Base-by-base conservation (phyloP, 2,113 vertebrate genomes). In the Chaetodon auriga region DNA sequence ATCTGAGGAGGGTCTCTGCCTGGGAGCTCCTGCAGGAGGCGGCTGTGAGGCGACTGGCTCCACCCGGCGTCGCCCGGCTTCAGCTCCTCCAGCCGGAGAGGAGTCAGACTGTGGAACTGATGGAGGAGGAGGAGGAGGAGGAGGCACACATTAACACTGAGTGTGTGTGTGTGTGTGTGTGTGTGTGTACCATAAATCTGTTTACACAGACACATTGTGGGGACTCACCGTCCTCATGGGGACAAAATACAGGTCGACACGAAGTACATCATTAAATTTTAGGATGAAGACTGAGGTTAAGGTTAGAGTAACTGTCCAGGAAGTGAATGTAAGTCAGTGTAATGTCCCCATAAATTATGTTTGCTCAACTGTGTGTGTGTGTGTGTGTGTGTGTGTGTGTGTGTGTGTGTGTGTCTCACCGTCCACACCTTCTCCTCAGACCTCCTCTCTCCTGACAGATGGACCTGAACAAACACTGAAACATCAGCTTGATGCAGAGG, bases 51-150 rank as follows among this genome's bases (percentile, higher is more conserved):
- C 55, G 88, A 68, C 68, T 75, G 76, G 66, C 81, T 92, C 93
- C 61, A 82, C 72, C 35, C 68, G 12, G 48, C 78, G 1, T 48
- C 82, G 15, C 43, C 71, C 0, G 38, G 68, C 55, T 65, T 81
- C 83, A 49, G 45, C 80, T 89, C 79, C 90, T 94, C 93, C 43
- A 89, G 49, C 21, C 83, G 86, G 63, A 93, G 57, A 65, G 93
- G 89, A 70, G 86, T 92, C 68, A 95, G 65, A 68, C 89, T 87
- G 80, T 96, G 93, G 78, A 95, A 92, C 93, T 93, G 81, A 63
- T 0, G 49, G 65, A 68, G 13, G 13, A 78, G 30, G 30, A 30
- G 30, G 30, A 30, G 30, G 30, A 30, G 13, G 13, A 82, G 62
- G 18, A 51, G 13, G 14, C 10, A 1, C 35, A 41, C 25, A 4